phyloP scores from a whole-genome alignment of 1,140 invertebrate genomes.

The Caerostris extrusa region DNA sequence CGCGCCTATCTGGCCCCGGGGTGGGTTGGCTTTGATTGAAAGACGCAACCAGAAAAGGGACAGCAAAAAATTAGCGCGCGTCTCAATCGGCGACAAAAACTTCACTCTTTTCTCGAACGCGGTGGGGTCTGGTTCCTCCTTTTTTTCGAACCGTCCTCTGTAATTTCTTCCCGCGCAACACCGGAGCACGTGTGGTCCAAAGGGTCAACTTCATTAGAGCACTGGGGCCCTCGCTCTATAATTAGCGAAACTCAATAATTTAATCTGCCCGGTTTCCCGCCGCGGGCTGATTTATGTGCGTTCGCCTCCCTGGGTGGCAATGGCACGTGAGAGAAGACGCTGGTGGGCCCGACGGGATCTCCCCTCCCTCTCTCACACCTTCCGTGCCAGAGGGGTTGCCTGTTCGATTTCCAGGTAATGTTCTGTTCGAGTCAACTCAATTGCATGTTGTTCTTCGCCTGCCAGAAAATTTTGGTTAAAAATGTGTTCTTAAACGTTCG shows the following conservation, averaged over 20 bases:
- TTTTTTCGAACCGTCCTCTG: slow-evolving; percentile 50
- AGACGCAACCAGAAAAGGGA: slow-evolving; percentile 27
- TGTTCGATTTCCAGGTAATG: slow-evolving; percentile 36
- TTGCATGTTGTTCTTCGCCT: slow-evolving; percentile 11
- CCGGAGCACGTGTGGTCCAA: slow-evolving; percentile 68
- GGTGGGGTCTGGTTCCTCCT: slow-evolving; percentile 4
- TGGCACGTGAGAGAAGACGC: slow-evolving; percentile 47
- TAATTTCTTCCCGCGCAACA: slow-evolving; percentile 66
- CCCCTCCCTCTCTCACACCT: slow-evolving; percentile 28
- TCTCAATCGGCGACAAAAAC: slow-evolving; percentile 46
- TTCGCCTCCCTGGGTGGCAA: slow-evolving; percentile 72
- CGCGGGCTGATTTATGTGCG: slow-evolving; percentile 74
- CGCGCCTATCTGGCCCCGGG: neutral
- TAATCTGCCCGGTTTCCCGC: slow-evolving; percentile 69
- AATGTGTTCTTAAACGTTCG: neutral
- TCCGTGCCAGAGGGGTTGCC: slow-evolving; percentile 47
- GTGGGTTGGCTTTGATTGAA: slow-evolving; percentile 29
- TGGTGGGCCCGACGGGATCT: slow-evolving; percentile 25
- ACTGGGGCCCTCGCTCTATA: slow-evolving; percentile 71
- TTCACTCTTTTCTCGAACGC: slow-evolving; percentile 19
- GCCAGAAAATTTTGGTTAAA: neutral
- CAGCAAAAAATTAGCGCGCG: slow-evolving; percentile 19
- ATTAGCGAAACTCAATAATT: slow-evolving; percentile 77
- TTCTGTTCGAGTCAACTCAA: neutral
- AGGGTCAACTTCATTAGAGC: slow-evolving; percentile 76